Conservation (phyloP, 2,797 vertebrate genomes). For the Hydrophis major region DNA sequence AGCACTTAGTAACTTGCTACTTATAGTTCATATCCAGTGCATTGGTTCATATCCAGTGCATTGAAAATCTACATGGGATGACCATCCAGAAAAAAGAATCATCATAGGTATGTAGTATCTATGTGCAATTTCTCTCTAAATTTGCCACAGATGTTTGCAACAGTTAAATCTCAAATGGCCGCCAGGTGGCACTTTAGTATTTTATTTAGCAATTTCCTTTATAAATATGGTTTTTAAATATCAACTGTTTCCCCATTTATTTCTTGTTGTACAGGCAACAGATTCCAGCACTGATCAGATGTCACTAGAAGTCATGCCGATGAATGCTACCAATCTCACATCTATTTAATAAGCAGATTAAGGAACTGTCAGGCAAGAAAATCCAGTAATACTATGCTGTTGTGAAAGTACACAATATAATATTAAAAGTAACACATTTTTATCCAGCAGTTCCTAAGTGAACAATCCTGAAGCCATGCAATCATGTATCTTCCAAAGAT, state of each 20-base stretch:
- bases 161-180: not conserved
- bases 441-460: not conserved
- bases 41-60: not conserved
- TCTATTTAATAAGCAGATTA: not conserved
- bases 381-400: not conserved
- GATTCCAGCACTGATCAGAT: not conserved
- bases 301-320: not conserved
- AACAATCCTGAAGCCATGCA: no score
- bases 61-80: not conserved
- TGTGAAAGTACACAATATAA: not conserved
- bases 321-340: not conserved
- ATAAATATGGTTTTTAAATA: not conserved
- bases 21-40: not conserved
- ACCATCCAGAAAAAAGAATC: not conserved
- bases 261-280: not conserved
- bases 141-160: not conserved
- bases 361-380: not conserved
- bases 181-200: slow-evolving; percentile 23
- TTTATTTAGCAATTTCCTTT: not conserved
- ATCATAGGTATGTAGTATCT: not conserved
- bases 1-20: not conserved
- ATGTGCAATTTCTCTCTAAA: not conserved
- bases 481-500: not conserved
- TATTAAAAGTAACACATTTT: not conserved
- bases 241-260: not conserved